Percentiles rank a stretch among this genome's conserved stretches.
Conservation (phyloP, 2,113 vertebrate species). For the Platanista minor region DNA sequence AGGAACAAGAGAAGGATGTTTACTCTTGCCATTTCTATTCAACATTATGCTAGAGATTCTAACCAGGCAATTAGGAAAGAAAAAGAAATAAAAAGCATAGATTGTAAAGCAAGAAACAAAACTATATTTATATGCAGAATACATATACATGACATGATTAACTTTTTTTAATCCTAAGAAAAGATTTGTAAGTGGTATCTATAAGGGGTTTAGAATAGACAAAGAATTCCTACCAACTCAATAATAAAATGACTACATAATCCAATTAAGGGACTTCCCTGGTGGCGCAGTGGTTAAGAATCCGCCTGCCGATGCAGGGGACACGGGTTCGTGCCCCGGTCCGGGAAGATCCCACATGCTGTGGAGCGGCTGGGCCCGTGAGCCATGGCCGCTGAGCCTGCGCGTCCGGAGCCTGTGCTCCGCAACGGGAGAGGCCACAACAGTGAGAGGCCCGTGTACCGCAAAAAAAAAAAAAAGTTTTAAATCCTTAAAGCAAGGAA, state of each 20-base stretch:
- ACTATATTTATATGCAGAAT: neutral
- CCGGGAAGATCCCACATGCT: too few species aligned
- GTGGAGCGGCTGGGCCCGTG: too few species aligned
- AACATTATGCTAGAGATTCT: neutral
- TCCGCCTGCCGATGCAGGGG: too few species aligned
- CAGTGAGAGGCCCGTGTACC: too few species aligned
- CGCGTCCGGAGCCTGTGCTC: too few species aligned
- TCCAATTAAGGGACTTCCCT: neutral
- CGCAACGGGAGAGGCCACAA: too few species aligned
- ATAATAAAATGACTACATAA: neutral
- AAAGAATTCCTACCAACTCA: neutral
- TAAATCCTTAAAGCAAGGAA: neutral
- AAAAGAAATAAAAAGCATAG: neutral
- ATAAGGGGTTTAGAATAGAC: neutral
- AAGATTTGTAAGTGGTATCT: neutral
- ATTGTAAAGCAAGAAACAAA: neutral
- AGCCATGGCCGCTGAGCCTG: too few species aligned
- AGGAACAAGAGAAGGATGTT: neutral
- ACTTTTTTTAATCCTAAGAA: neutral
- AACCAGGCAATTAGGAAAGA: neutral
- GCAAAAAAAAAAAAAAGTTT: too few species aligned
- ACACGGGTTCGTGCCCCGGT: too few species aligned
- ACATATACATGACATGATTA: neutral
- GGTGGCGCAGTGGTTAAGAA: too few species aligned
- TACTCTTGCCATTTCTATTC: neutral